Percentiles rank a stretch among this genome's conserved stretches.
phyloP scores from a whole-genome alignment of 2,797 vertebrate species.

The Cossypha heuglini region DNA sequence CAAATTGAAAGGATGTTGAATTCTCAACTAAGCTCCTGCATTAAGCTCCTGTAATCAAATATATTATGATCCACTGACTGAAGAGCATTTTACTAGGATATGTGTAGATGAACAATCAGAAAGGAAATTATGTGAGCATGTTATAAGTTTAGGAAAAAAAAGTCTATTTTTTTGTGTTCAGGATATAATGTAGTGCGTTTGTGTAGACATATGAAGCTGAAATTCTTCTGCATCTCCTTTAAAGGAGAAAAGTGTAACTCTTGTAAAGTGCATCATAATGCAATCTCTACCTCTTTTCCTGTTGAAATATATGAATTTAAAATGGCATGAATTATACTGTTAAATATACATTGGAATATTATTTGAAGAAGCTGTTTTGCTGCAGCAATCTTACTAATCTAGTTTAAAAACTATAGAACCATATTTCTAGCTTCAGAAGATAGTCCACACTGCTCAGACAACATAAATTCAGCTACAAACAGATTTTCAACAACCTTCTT shows the following conservation, averaged over 20 bases:
- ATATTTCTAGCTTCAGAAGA: background rate
- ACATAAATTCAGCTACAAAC: background rate
- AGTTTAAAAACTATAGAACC: background rate
- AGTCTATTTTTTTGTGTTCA: background rate
- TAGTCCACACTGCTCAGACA: background rate
- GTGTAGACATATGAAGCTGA: background rate
- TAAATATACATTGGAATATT: background rate
- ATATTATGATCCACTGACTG: background rate
- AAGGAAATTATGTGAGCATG: background rate
- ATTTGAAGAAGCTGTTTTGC: background rate
- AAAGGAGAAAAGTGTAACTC: background rate
- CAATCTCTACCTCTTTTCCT: background rate
- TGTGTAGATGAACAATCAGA: background rate
- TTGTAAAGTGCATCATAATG: background rate
- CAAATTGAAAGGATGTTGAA: background rate
- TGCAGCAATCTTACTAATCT: background rate
- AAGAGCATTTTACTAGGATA: background rate
- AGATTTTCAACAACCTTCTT: background rate
- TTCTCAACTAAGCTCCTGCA: background rate
- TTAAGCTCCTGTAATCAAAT: background rate
- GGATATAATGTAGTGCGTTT: background rate
- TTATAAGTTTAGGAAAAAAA: background rate
- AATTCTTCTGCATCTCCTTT: background rate
- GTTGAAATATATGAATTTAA: background rate
- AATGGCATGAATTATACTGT: background rate